Base-by-base conservation (phyloP, 2,888 invertebrate species). In the Chymomyza procnemis region DNA sequence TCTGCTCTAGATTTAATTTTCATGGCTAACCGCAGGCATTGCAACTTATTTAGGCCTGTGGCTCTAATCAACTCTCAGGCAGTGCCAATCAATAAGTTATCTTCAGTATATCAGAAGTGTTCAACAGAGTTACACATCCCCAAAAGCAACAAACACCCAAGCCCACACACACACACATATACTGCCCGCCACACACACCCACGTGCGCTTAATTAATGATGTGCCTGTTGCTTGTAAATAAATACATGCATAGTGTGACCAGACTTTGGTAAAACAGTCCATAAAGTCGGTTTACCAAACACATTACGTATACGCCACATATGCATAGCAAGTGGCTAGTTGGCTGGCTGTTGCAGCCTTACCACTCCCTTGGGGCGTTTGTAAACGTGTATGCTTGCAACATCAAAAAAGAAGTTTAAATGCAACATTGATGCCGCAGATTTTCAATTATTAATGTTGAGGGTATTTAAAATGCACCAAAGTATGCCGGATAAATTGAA, bases 51-150 rank as follows among this genome's bases (percentile, higher is more conserved):
- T 50, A 50, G n/a, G 5, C 19, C 50, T 18, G 16, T 50, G 16
- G 19, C 50, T 50, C 50, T 18, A 64, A 56, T 16, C 64, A 69
- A 59, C 50, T 26, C 26, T 26, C 26, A 4, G 46, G 22, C 55
- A 55, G 22, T 19, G 50, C 3, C n/a, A 50, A 50, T 50, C 50
- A 50, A 50, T 50, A 50, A 18, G n/a, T 14, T 69, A 60, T 60
- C 64, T 48, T 16, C 21, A 26, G 26, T 16, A 63, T 69, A 64
- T 69, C 76, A 62, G 59, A 64, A 48, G 16, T 60, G 18, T 12
- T 41, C 12, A 55, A 65, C 59, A 52, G 47, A 9, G 22, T 26
- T 59, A 65, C 67, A 62, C 19, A 60, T n/a, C n/a, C n/a, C n/a
- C n/a, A n/a, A n/a, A n/a, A n/a, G n/a, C n/a, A n/a, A n/a, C n/a